Base-by-base conservation (phyloP, 1,140 invertebrate species). In the Halictus rubicundus region DNA sequence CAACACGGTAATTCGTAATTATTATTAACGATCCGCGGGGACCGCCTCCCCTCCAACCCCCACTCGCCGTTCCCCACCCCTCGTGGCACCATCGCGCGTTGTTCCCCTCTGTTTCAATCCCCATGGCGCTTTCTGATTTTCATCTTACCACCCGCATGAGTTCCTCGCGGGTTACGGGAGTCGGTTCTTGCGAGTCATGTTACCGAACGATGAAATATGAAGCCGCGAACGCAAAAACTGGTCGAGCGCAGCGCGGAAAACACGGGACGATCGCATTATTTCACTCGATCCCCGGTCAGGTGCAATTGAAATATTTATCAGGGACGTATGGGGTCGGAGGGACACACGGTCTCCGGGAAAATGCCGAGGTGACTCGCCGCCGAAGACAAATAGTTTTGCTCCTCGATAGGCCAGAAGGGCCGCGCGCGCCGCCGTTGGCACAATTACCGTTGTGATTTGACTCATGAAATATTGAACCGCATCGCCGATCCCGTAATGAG, bases 1-100 rank as follows among this genome's bases (percentile, higher is more conserved):
- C 49, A 78, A 84, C 73, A 84, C 85, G 87, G 90, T 92, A 90
- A 92, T 92, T 89, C 89, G 83, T 91, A 89, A 92, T 92, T 91
- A 91, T 91, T 92, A 92, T 92, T 92, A 92, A 92, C 88, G 90
- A 90, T 88, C 52, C 69, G 49, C 63, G 81, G 79, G 49, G 59
- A 42, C 74, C 70, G 64, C 52, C n/a, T 57, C 19, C 52, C 64
- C 73, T 39, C 25, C 42, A 68, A 23, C 19, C 72, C 59, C 23
- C 37, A 21, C 60, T 19, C 23, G 66, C 42, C 27, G 23, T 77
- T 21, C 8, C 8, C 21, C 73, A 14, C 57, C 39, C n/a, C 32
- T 57, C 25, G 42, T 59, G 46, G 42, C 32, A 32, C 19, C 74
- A 21, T 21, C 16, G 5, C 73, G 12, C 42, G 39, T 14, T 46